Evolutionary conservation across 2,797 vertebrate species (phyloP), one percentile per base, ranked within the genome.

Genomic region (Typhlichthys subterraneus): DNA sequence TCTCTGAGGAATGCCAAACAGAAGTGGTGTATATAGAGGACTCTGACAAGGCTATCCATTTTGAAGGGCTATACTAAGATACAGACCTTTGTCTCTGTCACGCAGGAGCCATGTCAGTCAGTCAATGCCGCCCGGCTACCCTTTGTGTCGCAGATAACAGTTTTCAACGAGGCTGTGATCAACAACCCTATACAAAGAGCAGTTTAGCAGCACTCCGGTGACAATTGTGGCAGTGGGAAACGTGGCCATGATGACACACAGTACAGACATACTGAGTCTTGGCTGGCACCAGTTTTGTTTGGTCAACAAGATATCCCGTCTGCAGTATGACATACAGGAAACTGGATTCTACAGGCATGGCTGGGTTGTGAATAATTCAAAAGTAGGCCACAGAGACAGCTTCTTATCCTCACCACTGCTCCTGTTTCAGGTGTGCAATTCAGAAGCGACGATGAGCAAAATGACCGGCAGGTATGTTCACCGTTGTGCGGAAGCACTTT

Each of bases 291-390:
- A 56, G 29, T 67, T 29, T 29, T 72, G 73, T 78, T 79, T 76
- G 73, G 85, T 80, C 84, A 91, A 65, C 71, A 46, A 38, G 86
- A 93, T 87, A 83, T 72, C 64, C 45, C 45, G 72, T 66, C 74
- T 57, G 67, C 55, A 73, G 74, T 38, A 73, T 53, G 46, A 65
- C 68, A 84, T 65, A 67, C 81, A 84, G 66, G 88, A 84, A 91
- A 89, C 85, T 8, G 48, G 84, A 92, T 80, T 85, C 88, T 61
- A 67, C 72, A 69, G 80, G 77, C 69, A 75, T 38, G 51, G 72
- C 42, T 68, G 65, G 67, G 72, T 76, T 12, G 65, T 93, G 77
- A 93, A 94, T 93, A 85, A 93, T 94, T 93, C 72, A 94, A 65
- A 61, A 59, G 68, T 48, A 59, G 61, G 70, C 60, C 73, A 71